Evolutionary conservation across 2,113 vertebrate species (phyloP).

Genomic region (Egretta garzetta): DNA sequence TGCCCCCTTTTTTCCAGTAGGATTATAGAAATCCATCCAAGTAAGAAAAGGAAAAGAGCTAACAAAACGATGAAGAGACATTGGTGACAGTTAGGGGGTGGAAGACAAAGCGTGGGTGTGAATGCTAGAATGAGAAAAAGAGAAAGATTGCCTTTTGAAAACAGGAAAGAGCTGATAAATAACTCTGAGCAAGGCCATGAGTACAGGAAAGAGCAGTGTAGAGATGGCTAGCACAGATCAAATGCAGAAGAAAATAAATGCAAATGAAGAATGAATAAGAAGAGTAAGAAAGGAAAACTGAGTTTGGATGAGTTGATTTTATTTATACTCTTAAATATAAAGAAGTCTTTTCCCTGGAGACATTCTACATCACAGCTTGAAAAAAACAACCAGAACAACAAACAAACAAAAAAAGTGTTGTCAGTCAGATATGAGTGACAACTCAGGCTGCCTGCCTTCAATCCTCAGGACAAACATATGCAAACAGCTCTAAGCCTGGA

Average conservation of each 20-base stretch:
- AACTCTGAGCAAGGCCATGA: background rate
- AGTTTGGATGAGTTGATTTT: background rate
- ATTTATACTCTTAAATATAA: background rate
- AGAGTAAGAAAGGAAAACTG: background rate
- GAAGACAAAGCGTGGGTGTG: background rate
- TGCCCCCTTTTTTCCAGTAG: background rate
- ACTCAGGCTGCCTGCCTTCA: fast-evolving
- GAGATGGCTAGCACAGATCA: background rate
- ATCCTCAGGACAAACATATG: background rate
- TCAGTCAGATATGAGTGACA: background rate
- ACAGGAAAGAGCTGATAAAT: background rate
- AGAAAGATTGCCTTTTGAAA: background rate
- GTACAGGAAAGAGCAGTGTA: background rate
- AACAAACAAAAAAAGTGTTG: background rate
- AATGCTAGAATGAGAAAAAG: slow-evolving; percentile 1
- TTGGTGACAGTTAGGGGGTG: background rate
- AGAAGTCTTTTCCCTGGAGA: background rate
- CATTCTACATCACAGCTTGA: background rate
- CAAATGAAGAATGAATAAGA: background rate
- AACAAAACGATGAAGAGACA: background rate
- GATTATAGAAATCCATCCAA: background rate
- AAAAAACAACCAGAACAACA: background rate
- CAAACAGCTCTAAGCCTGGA: background rate
- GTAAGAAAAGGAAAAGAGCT: background rate
- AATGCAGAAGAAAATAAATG: background rate